Evolutionary conservation across 2,888 invertebrate species (phyloP), one percentile per base, ranked within the genome.

Genomic region (Eledona agricola): DNA sequence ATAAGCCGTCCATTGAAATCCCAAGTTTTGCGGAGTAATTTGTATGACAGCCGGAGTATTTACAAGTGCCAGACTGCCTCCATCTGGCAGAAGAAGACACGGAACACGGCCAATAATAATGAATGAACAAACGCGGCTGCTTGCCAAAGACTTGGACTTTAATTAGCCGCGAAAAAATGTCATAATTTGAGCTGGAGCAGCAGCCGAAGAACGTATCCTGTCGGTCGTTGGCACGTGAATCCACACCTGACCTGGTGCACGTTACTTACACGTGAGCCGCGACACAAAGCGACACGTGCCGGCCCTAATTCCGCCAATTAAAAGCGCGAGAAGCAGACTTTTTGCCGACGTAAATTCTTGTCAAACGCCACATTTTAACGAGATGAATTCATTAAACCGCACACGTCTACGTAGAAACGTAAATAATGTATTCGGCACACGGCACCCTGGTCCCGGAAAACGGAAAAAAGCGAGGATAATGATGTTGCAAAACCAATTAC

Each of bases 171-270:
- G 32, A 28, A 43, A 43, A 40, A 43, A 43, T 32, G 20, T 15
- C 32, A 26, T 32, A 22, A 34, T 45, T 34, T 20, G 10, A 22
- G 20, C 13, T n/a, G n/a, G n/a, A n/a, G n/a, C n/a, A n/a, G n/a
- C n/a, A n/a, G n/a, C n/a, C n/a, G n/a, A 9, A 16, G 26, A 31
- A 28, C 20, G 43, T 28, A 45, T 45, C 45, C 45, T 45, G 45
- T 28, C 32, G 45, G 45, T 45, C 45, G 45, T 45, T 45, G 45
- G 45, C 45, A 45, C 45, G 45, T 26, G 45, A n/a, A 23, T 7
- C 23, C 25, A 45, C 45, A 45, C 45, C 45, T 45, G 45, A 45
- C 45, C 45, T 45, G 28, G 15, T 34, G 32, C 45, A 45, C 34
- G 45, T 34, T 23, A 15, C 45, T 25, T 6, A 23, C 45, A 45